Percentiles rank a stretch among this genome's conserved stretches.
These are phyloP conservation scores for Holocentrus rufus DNA, from an alignment of 2,797 vertebrate genomes.

Conservation along the genomic window DNA sequence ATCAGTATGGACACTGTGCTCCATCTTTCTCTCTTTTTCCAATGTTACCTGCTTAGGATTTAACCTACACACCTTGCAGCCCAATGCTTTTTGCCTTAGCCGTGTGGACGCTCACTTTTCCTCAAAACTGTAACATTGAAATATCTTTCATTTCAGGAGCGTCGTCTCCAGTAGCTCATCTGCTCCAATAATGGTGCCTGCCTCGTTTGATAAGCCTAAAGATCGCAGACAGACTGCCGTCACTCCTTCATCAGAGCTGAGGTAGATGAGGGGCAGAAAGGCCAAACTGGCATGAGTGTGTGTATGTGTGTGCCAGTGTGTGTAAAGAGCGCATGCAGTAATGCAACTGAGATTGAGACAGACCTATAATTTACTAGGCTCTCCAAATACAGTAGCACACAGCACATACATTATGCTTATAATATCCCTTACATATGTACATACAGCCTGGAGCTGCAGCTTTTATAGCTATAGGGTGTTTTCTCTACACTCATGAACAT, in stretches of 20 bases:
- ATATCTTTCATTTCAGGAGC: conserved; percentile 51
- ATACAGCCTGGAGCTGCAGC: conserved; percentile 26
- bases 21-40: too few relatives aligned
- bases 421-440: conserved; percentile 25
- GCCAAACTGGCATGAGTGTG: too few relatives aligned
- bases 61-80: too few relatives aligned
- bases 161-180: conserved; percentile 1
- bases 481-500: conserved; percentile 47
- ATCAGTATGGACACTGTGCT: too few relatives aligned
- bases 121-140: background rate
- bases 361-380: background rate
- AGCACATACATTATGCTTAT: conserved; percentile 16
- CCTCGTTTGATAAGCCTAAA: conserved; percentile 6
- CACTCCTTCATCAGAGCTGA: conserved; percentile 53
- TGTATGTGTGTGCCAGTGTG: background rate
- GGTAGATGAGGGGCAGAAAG: conserved; percentile 43
- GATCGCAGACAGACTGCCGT: conserved; percentile 1
- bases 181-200: background rate
- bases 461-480: conserved; percentile 51
- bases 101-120: too few relatives aligned
- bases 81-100: too few relatives aligned
- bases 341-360: background rate
- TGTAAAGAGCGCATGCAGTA: background rate
- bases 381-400: conserved; percentile 8
- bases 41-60: too few relatives aligned